phyloP scores from a whole-genome alignment of 2,888 invertebrate species.

The Andrena fulva region DNA sequence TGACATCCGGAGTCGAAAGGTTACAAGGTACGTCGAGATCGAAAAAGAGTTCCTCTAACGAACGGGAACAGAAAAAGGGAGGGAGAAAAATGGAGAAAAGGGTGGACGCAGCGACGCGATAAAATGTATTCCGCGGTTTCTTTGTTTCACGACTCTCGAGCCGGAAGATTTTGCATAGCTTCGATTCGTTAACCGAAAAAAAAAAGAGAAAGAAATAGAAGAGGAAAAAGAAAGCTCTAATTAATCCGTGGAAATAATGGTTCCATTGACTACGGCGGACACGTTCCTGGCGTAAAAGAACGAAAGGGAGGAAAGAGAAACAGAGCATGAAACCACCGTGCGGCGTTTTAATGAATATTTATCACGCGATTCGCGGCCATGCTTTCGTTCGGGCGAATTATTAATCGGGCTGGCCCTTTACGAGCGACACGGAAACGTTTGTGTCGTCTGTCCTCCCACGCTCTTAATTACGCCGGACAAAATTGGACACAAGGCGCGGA shows the following conservation, averaged over 20 bases:
- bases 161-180: slow-evolving; percentile 10
- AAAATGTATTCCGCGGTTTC: slow-evolving; percentile 23
- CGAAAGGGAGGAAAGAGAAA: not conserved
- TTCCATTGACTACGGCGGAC: slow-evolving; percentile 17
- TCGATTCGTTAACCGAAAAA: not conserved
- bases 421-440: not conserved
- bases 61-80: not conserved
- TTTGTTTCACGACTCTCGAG: not conserved
- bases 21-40: slow-evolving; percentile 4
- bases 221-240: slow-evolving; percentile 20
- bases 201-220: not conserved
- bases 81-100: not conserved
- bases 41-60: slow-evolving; percentile 14
- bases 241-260: slow-evolving; percentile 37
- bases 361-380: slow-evolving; percentile 1
- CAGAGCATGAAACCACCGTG: slow-evolving; percentile 8
- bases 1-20: slow-evolving; percentile 36
- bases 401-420: not conserved
- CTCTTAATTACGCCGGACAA: slow-evolving; percentile 40
- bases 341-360: slow-evolving; percentile 38
- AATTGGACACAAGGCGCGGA: slow-evolving; percentile 14
- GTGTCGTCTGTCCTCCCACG: not conserved
- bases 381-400: slow-evolving; percentile 20
- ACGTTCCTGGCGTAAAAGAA: not conserved
- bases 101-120: not conserved